Base-by-base conservation (phyloP, 2,888 invertebrate genomes). In the Hydraecia micacea region DNA sequence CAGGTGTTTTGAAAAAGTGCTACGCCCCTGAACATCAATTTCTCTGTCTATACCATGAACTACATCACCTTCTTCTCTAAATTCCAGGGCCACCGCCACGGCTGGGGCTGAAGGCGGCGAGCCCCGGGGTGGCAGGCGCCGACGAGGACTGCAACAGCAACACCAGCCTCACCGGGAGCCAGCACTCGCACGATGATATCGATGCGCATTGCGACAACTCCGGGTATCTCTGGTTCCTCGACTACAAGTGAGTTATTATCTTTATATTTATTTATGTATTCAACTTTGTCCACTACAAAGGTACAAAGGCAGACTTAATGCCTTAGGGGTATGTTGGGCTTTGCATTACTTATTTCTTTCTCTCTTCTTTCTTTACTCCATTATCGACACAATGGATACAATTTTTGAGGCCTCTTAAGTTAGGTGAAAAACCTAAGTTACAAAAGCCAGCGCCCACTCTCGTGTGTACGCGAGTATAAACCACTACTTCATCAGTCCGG, bases 141-240 rank as follows among this genome's bases (percentile, higher is more conserved):
- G 96, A 96, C 91, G 97, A 96, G 93, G 96, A 97, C 93, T 96
- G 96, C 93, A 97, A 96, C 92, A 96, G 96, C 92, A 97, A 97
- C 94, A 96, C 96, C 91, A 96, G 96, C 93, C 96, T 97, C 92
- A 94, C 96, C 85, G 96, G 96, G 92, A 96, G 96, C 87, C 96
- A 96, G 92, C 95, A 95, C 91, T 96, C 96, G 80, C 95, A 96
- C 92, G 96, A 96, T 95, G 96, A 96, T 88, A 93, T 95, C 91
- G 97, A 97, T 92, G 96, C 94, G 81, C 96, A 96, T 92, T 96
- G 96, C 96, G 99, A 99, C 96, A 98, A 98, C 97, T 98, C 98
- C 91, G 99, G 99, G 91, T 99, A 99, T 94, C 98, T 99, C 95
- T 99, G 99, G 99, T 98, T 98, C 95, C 97, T 98, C 91, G 98